Base-by-base conservation (phyloP, 2,797 vertebrate genomes). In the Tenualosa thibaudeaui region DNA sequence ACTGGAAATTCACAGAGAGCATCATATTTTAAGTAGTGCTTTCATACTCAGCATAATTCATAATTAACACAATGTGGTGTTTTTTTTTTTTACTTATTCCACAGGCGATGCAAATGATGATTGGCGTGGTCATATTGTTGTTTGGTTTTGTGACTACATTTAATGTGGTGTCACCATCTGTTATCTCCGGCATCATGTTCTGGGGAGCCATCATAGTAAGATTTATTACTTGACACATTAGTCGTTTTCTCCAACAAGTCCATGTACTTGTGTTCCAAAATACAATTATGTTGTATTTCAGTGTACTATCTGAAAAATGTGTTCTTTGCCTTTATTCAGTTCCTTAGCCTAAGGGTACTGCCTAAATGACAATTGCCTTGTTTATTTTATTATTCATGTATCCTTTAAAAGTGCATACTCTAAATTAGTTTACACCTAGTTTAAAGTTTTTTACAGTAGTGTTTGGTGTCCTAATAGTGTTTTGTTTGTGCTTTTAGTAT, bases 251-350 rank as follows among this genome's bases (percentile, higher is more conserved):
- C 7, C 46, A 46, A 46, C 3, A 46, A 7, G 7, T 46, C 3
- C 46, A 46, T 46, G 46, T 7, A 13, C 89, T 92, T 87, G 31
- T 87, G 31, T 31, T 31, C 31, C 31, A 31, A 31, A 31, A 31
- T 31, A 31, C 31, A 31, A 86, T 91, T 91, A 88, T 65, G 81
- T 84, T 87, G 84, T 88, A 86, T 89, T 81, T 78, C 89, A 31
- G 31, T 31, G 31, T 31, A 31, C 31, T 31, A 31, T 31, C 31
- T 31, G 31, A 31, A 31, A 31, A 1, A 31, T 31, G 0, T 31
- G 31, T 31, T 1, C 31, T 31, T 31, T 31, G 31, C 31, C 31
- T 31, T 31, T 31, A 31, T 31, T 31, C 31, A 31, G 31, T 31
- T 0, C 31, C 31, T 31, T 31, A 31, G 31, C 31, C 31, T 31